Evolutionary conservation across 2,888 invertebrate genomes (phyloP), one percentile per base, ranked within the genome.

Genomic region (Scaptomyza reducta): DNA sequence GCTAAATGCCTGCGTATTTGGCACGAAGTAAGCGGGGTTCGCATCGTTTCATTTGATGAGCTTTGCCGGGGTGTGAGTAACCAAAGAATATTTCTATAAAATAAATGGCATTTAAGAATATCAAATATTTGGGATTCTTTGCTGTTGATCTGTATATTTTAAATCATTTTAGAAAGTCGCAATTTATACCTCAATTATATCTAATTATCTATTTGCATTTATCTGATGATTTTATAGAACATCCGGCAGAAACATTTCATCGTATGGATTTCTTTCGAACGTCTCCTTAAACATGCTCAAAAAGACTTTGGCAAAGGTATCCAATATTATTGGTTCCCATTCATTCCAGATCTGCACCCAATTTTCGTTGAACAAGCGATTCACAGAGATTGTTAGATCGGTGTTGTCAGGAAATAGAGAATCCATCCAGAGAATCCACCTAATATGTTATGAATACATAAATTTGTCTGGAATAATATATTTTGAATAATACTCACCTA

Each of bases 1-100:
- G 88, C 89, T 90, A 90, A 90, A 90, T 89, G 89, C 85, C 85
- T 84, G 74, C 83, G 89, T 86, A 87, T 87, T 86, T 79, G 65
- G 42, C 67, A 59, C 18, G 42, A 35, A 47, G 53, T 14, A 44
- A 41, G 44, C 47, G 59, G 59, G 62, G 58, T 4, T 33, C 33
- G 33, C 0, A 74, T 77, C 70, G 77, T 81, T 87, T 84, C 74
- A 86, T 84, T 79, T 74, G 69, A 79, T 84, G 81, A 74, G 81
- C 64, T 66, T 76, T 59, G 51, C n/a, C 13, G 27, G 14, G 13
- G 31, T 2, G 40, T n/a, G 31, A 1, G 16, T 16, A 33, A 13
- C 11, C 6, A 16, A 10, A 29, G 1, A 33, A 44, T n/a, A 53
- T 38, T n/a, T 6, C n/a, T 44, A 7, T 10, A 16, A 25, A 35